Conservation (phyloP, 2,888 invertebrate species). For the Dioctria rufipes region DNA sequence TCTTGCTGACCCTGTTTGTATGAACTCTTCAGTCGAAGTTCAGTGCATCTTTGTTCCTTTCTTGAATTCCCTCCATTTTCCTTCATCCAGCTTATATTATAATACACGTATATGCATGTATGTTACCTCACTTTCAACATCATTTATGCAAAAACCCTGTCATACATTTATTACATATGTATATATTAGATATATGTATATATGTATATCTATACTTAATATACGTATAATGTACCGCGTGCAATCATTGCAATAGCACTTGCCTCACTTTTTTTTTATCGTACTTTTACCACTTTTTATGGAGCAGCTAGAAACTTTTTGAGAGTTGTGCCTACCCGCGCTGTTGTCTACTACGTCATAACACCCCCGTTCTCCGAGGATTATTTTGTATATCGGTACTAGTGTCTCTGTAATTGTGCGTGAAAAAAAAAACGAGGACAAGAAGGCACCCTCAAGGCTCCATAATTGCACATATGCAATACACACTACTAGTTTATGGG, state of each 20-base stretch:
- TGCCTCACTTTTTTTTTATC: neutral
- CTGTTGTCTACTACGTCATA: neutral
- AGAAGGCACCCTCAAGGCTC: neutral
- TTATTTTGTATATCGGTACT: neutral
- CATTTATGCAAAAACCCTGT: neutral
- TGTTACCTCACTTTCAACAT: neutral
- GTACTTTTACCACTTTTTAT: neutral
- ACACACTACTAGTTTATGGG: neutral
- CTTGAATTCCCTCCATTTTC: neutral
- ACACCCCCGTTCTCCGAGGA: neutral
- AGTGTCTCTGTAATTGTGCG: constrained; percentile 7
- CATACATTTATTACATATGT: no score
- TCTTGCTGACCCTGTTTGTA: constrained; percentile 11
- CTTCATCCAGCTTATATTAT: neutral
- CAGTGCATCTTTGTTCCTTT: neutral
- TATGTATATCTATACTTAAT: no score
- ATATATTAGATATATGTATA: no score
- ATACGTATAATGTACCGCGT: neutral
- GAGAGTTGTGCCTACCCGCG: neutral
- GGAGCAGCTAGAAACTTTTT: neutral
- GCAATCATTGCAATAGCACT: constrained; percentile 4
- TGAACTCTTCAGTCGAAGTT: constrained; percentile 4
- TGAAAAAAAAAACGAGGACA: constrained; percentile 4
- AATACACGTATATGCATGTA: no score
- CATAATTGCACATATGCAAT: constrained; percentile 6